Conservation (phyloP, 2,888 invertebrate species). For the Trichopria drosophilae region DNA sequence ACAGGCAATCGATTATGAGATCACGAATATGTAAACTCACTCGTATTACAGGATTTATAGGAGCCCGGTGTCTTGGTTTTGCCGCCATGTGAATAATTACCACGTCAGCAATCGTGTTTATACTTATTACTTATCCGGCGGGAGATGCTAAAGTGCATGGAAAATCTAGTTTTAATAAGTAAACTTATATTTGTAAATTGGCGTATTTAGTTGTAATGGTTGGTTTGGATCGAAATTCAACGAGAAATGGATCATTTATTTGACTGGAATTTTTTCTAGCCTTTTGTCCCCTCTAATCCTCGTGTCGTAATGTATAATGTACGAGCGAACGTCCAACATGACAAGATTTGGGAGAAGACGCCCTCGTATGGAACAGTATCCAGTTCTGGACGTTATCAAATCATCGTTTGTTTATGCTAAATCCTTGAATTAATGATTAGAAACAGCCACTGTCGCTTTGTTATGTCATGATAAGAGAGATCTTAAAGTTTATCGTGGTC, state of each 20-base stretch:
- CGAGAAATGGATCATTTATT: too few species aligned
- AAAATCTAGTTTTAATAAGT: slow-evolving; percentile 10
- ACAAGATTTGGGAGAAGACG: slow-evolving; percentile 13
- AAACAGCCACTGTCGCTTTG: slow-evolving; percentile 43
- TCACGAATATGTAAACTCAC: slow-evolving; percentile 27
- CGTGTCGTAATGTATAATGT: slow-evolving; percentile 28
- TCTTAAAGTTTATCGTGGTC: slow-evolving; percentile 49
- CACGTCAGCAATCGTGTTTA: slow-evolving; percentile 39
- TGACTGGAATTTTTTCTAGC: too few species aligned
- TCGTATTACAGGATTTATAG: neutral
- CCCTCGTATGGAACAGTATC: slow-evolving; percentile 43
- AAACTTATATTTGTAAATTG: neutral
- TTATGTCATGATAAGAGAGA: slow-evolving; percentile 48
- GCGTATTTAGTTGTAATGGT: neutral
- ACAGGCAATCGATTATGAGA: slow-evolving; percentile 43
- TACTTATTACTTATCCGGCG: slow-evolving; percentile 41
- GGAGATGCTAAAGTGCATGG: slow-evolving; percentile 31
- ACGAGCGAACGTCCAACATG: slow-evolving; percentile 10
- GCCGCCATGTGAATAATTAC: slow-evolving; percentile 36
- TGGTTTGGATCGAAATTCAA: too few species aligned
- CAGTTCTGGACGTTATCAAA: slow-evolving; percentile 54
- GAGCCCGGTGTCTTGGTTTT: slow-evolving; percentile 26
- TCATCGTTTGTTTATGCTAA: slow-evolving; percentile 57
- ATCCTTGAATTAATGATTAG: slow-evolving; percentile 58
- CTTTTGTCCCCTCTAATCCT: neutral